Conservation (phyloP, 2,888 invertebrate species). For the Drosophila nigricruria region DNA sequence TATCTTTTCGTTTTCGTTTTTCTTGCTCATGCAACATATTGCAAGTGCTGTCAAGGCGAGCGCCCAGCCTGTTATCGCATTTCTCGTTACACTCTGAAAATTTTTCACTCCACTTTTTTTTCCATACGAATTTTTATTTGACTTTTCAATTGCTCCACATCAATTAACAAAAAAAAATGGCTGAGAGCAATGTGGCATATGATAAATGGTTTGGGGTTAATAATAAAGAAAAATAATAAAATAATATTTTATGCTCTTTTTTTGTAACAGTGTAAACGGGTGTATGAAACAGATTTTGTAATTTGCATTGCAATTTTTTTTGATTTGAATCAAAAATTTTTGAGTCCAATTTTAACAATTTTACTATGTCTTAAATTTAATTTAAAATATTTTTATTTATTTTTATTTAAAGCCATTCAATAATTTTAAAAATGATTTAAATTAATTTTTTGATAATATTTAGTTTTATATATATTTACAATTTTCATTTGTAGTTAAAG, state of each 20-base stretch:
- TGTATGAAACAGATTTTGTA: not conserved
- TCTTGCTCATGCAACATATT: constrained; percentile 41
- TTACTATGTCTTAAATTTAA: not conserved
- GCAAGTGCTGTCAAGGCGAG: constrained; percentile 56
- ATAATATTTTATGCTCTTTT: not conserved
- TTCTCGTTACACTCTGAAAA: constrained; percentile 74
- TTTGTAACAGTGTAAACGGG: not conserved
- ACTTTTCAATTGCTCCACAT: constrained; percentile 58
- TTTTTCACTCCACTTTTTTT: constrained; percentile 38
- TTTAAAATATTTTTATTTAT: not conserved
- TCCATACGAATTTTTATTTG: constrained; percentile 36
- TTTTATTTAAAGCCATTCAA: not conserved
- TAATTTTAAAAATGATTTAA: too few species aligned
- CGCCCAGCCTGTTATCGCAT: constrained; percentile 60
- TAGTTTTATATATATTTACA: too few species aligned
- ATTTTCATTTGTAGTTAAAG: too few species aligned
- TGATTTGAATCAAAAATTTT: not conserved
- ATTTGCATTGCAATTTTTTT: not conserved
- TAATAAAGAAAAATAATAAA: not conserved
- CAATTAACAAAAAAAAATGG: constrained; percentile 53
- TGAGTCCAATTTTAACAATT: too few species aligned
- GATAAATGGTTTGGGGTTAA: not conserved
- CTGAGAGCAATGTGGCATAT: constrained; percentile 14
- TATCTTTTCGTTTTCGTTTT: constrained; percentile 13
- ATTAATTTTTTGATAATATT: not conserved